phyloP scores from a whole-genome alignment of 1,140 invertebrate genomes.

The Drosophila kikkawai region DNA sequence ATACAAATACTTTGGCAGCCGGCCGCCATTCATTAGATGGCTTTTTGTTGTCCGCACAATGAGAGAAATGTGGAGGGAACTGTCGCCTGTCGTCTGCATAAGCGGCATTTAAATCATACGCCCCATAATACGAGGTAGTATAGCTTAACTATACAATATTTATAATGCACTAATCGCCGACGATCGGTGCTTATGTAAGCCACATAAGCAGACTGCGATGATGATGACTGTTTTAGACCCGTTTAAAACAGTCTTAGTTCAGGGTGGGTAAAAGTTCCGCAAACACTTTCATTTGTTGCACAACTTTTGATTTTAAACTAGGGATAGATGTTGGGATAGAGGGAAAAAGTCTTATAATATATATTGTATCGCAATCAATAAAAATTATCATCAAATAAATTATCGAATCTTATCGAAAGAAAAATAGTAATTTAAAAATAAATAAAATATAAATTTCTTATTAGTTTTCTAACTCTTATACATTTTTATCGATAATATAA shows the following conservation, averaged over 20 bases:
- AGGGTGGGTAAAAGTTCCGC: conserved; percentile 65
- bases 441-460: no score
- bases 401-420: no score
- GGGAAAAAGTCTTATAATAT: no score
- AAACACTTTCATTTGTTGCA: conserved; percentile 68
- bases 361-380: no score
- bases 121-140: conserved; percentile 46
- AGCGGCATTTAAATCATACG: conserved; percentile 68
- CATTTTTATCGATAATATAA: no score
- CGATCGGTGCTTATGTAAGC: conserved; percentile 43
- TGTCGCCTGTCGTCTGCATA: conserved; percentile 32
- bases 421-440: no score
- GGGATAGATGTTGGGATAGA: no score
- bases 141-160: conserved; percentile 46
- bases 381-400: no score
- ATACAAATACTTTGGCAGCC: conserved; percentile 50
- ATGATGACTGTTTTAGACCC: conserved; percentile 22
- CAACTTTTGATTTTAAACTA: conserved; percentile 5
- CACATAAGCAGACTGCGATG: background rate
- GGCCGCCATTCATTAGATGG: conserved; percentile 56
- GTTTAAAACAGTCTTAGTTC: conserved; percentile 41
- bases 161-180: conserved; percentile 66
- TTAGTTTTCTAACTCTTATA: no score
- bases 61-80: conserved; percentile 40
- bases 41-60: conserved; percentile 58